Evolutionary conservation across 2,797 vertebrate genomes (phyloP), one percentile per base, ranked within the genome.

Genomic region (Synanceia verrucosa): DNA sequence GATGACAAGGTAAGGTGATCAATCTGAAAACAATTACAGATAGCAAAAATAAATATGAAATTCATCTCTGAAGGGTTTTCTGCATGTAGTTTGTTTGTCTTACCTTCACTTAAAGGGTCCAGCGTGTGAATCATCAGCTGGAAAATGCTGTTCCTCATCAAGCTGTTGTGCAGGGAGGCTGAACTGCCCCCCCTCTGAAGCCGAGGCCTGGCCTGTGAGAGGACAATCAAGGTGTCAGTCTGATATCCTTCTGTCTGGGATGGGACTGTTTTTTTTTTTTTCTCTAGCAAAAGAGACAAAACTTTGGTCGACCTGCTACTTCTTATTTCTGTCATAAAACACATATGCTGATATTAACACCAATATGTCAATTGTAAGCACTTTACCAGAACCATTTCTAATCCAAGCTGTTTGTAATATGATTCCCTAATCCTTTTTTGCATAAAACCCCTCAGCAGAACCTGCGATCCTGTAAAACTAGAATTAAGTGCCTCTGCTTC

Each of bases 111-210:
- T 55, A 99, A 95, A 6, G 97, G 98, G 84, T 99, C 98, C 75
- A 99, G 89, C 0, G 98, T 99, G 86, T 99, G 97, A 90, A 99
- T 99, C 98, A 99, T 99, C 77, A 99, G 95, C 86, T 99, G 98
- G 87, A 99, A 99, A 91, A 99, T 99, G 92, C 98, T 99, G 87
- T 99, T 99, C 88, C 98, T 97, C 98, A 99, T 99, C 81, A 99
- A 90, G 66, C 97, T 99, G 93, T 99, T 99, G 93, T 99, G 98
- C 71, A 99, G 94, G 61, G 98, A 99, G 57, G 98, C 97, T 0
- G 97, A 99, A 68, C 98, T 99, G 31, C 98, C 98, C 26, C 98
- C 98, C 58, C 97, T 93, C 89, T 99, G 97, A 41, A 99, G 96
- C 39, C 97, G 95, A 19, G 97, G 97, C 82, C 96, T 97, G 37